Base-by-base conservation (phyloP, 1,140 invertebrate species). In the Cylas formicarius region DNA sequence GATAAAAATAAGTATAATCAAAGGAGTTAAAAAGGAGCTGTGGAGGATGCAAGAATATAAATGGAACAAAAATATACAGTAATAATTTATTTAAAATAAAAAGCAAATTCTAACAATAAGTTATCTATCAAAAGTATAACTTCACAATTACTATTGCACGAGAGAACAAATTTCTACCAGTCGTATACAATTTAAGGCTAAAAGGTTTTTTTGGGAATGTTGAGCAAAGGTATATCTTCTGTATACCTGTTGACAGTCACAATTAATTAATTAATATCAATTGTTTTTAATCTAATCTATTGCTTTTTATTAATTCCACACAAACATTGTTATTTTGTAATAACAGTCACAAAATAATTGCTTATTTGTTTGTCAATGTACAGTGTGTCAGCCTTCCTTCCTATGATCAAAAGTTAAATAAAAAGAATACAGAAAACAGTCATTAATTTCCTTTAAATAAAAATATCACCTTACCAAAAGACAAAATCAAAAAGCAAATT, bases 141-240 rank as follows among this genome's bases (percentile, higher is more conserved):
- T 52, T 44, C 35, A 50, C 41, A 32, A 47, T 33, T 48, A 42
- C 53, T 61, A 61, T 61, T 61, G 58, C 58, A 61, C 58, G 38
- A 57, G n/a, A 55, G 44, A 52, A 48, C 38, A 42, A 52, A 43
- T 41, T 40, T 35, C 52, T 56, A 60, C 58, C 49, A 56, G 52
- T 61, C 57, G 57, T 57, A 59, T 61, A 61, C 55, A 39, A 54
- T 41, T 46, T 58, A 60, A 60, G 57, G 56, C 57, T 58, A 57
- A 44, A 51, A 5, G 39, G 21, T 53, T 35, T 51, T 35, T 56
- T 36, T 23, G 29, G 50, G 51, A 56, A 53, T 56, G 50, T 55
- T 46, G 39, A 51, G 43, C 38, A 23, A 28, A 46, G 32, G 37
- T 42, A 48, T 19, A 23, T 32, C 37, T 18, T 36, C 21, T n/a